These are phyloP conservation scores for Sebastes oblongus DNA, from an alignment of 2,797 vertebrate genomes.

Conservation along the genomic window DNA sequence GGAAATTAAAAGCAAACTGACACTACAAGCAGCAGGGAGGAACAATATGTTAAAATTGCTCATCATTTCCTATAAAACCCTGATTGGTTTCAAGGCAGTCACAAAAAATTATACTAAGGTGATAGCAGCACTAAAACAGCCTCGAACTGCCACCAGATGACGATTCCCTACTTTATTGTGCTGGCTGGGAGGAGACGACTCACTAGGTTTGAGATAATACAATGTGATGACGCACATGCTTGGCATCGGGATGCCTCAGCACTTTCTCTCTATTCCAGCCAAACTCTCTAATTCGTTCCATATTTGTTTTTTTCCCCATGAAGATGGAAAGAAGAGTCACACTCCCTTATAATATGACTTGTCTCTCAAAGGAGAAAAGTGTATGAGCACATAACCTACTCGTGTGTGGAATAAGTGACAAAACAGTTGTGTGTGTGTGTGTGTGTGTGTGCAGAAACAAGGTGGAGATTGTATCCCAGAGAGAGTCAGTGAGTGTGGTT, in stretches of 20 bases:
- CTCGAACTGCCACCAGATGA: conserved; percentile 11
- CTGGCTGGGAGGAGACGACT: conserved; percentile 13
- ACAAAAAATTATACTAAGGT: neutral
- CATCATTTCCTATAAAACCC: neutral
- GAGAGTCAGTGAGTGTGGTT: conserved; percentile 11
- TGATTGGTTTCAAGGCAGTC: neutral
- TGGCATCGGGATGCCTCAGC: conserved; percentile 3
- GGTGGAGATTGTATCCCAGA: conserved; percentile 9
- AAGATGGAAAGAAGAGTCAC: conserved; percentile 10
- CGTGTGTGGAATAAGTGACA: conserved; percentile 25
- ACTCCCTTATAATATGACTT: neutral
- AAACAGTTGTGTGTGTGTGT: neutral
- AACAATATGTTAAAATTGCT: neutral
- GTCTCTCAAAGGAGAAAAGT: conserved; percentile 8
- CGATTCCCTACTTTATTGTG: conserved; percentile 11
- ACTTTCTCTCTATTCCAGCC: conserved; percentile 8
- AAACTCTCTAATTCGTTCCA: conserved; percentile 33
- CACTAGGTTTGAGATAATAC: conserved; percentile 52
- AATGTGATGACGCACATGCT: conserved; percentile 55
- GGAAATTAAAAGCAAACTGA: neutral
- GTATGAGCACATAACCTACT: neutral
- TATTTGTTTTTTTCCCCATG: conserved; percentile 21
- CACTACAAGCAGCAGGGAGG: neutral
- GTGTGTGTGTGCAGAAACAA: conserved; percentile 3
- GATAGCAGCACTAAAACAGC: neutral